Percentiles rank a stretch among this genome's conserved stretches.
Conservation (phyloP, 1,140 invertebrate species). For the Drosophila arawakana region DNA sequence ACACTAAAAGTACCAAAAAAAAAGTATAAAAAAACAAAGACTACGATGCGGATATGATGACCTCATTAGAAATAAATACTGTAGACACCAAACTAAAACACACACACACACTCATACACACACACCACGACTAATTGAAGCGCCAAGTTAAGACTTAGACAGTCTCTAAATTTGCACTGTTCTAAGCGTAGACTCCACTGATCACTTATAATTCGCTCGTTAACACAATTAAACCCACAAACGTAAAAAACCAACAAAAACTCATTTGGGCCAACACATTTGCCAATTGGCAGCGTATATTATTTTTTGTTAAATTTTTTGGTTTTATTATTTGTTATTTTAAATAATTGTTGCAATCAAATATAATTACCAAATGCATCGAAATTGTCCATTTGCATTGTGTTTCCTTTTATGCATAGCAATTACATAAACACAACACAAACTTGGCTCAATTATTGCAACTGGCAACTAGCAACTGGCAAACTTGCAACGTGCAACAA, state of each 20-base stretch:
- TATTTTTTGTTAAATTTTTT: slow-evolving; percentile 37
- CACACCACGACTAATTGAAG: slow-evolving; percentile 29
- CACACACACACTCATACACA: background rate
- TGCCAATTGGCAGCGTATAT: slow-evolving; percentile 41
- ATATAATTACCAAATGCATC: slow-evolving; percentile 74
- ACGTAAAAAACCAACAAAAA: background rate
- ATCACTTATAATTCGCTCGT: slow-evolving; percentile 44
- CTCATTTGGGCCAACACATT: slow-evolving; percentile 47
- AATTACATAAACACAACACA: slow-evolving; percentile 68
- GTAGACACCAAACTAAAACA: slow-evolving; percentile 17
- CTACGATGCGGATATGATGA: slow-evolving; percentile 47
- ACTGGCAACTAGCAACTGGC: slow-evolving; percentile 32
- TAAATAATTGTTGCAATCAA: slow-evolving; percentile 80
- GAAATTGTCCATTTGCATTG: slow-evolving; percentile 68
- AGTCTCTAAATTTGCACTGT: slow-evolving; percentile 10
- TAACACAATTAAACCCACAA: slow-evolving; percentile 30
- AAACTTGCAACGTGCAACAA: slow-evolving; percentile 34
- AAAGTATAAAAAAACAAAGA: slow-evolving; percentile 7
- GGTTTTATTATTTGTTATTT: slow-evolving; percentile 62
- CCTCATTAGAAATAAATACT: slow-evolving; percentile 46
- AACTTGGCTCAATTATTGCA: slow-evolving; percentile 40
- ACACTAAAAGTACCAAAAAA: slow-evolving; percentile 13
- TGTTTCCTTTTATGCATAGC: slow-evolving; percentile 72
- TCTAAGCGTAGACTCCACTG: slow-evolving; percentile 14
- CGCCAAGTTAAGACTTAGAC: slow-evolving; percentile 26